phyloP scores from a whole-genome alignment of 2,113 vertebrate genomes.

The Pleuronectes platessa region DNA sequence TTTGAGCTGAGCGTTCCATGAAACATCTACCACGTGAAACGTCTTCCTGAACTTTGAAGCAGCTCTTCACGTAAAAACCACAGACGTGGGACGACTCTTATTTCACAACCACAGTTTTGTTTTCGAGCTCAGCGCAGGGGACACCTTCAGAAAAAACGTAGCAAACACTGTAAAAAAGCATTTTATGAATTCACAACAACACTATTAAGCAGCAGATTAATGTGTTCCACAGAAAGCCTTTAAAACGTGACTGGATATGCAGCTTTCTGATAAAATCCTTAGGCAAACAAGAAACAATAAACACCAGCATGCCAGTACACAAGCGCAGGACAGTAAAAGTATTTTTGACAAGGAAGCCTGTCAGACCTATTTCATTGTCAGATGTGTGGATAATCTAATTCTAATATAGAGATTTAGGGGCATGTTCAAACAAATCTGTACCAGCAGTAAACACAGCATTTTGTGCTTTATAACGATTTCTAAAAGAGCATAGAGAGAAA shows the following conservation, averaged over 20 bases:
- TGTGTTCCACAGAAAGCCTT: conserved; percentile 55
- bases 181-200: conserved; percentile 20
- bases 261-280: conserved; percentile 67
- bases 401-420: conserved; percentile 36
- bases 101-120: conserved; percentile 10
- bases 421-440: conserved; percentile 34
- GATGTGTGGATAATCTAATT: conserved; percentile 65
- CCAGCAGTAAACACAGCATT: conserved; percentile 14
- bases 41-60: conserved; percentile 48
- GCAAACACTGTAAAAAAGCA: conserved; percentile 16
- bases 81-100: not conserved
- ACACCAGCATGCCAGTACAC: conserved; percentile 50
- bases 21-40: not conserved
- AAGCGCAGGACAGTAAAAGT: conserved; percentile 53
- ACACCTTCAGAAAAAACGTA: conserved; percentile 6
- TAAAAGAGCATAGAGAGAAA: conserved; percentile 1
- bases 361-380: conserved; percentile 35
- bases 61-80: conserved; percentile 17
- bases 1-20: not conserved
- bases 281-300: conserved; percentile 70
- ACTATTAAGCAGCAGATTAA: conserved; percentile 42
- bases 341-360: conserved; percentile 72
- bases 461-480: conserved; percentile 26
- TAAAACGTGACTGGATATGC: conserved; percentile 66
- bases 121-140: conserved; percentile 15